A percentile compares a stretch with the other conserved stretches of the same genome.
These are phyloP conservation scores for Camarhynchus parvulus DNA, from an alignment of 2,113 vertebrate genomes.

Conservation along the genomic window DNA sequence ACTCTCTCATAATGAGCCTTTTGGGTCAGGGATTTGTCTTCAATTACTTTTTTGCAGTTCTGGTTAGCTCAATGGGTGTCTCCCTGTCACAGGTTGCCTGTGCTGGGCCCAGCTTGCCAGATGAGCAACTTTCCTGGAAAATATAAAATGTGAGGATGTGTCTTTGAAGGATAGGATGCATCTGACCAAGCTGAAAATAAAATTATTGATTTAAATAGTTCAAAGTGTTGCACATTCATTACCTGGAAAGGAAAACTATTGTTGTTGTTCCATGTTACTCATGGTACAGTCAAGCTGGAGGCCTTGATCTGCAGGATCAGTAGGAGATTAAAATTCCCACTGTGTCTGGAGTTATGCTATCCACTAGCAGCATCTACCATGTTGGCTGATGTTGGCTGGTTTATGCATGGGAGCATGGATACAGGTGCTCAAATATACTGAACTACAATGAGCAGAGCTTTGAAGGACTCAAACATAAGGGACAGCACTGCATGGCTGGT, in stretches of 20 bases:
- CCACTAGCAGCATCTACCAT: background rate
- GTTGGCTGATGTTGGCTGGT: background rate
- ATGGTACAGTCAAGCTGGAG: background rate
- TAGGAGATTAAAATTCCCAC: background rate
- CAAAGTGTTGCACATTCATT: background rate
- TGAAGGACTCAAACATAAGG: background rate
- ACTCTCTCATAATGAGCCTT: background rate
- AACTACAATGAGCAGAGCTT: background rate
- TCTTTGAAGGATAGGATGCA: background rate
- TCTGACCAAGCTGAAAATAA: background rate
- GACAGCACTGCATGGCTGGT: accelerated
- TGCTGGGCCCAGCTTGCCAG: background rate
- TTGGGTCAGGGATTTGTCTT: background rate
- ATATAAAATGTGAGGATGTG: background rate
- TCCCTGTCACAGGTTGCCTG: background rate
- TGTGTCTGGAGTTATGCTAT: background rate
- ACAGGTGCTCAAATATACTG: background rate
- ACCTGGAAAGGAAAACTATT: background rate
- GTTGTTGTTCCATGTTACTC: background rate
- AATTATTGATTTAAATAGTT: background rate
- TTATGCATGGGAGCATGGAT: background rate
- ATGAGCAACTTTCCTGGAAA: background rate
- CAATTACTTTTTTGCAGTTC: background rate
- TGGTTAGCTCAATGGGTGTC: background rate
- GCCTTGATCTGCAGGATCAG: background rate